Base-by-base conservation (phyloP, 2,113 vertebrate species). In the Toxotes chatareus region DNA sequence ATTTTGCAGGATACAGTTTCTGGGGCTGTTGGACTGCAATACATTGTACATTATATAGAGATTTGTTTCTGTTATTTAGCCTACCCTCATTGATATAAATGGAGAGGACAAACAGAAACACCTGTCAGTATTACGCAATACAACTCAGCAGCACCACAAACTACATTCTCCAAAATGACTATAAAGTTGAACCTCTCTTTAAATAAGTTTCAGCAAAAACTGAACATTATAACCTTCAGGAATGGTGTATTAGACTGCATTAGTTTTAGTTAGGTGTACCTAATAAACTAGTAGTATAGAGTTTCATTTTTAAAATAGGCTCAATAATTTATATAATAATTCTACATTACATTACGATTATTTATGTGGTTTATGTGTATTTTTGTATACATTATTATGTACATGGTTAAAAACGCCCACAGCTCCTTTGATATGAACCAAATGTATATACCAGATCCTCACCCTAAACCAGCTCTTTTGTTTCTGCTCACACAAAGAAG, bases 401-500 rank as follows among this genome's bases (percentile, higher is more conserved):
- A 42, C 53, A 62, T 49, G 27, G 16, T 83, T 53, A 17, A 68
- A 82, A 80, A 40, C 14, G 68, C 55, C 57, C 66, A 70, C 38
- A 61, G 13, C 62, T 57, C 12, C 36, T 82, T 75, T 64, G 1
- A 66, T 66, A 57, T 57, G 60, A 60, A 46, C 21, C 44, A 65
- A 74, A 86, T 70, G 64, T 63, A 80, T 66, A 81, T 12, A 16
- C 5, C 31, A 71, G 47, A 64, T 87, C 77, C 64, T 90, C 53
- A 78, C 60, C 60, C 76, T 55, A 90, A 93, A 89, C 82, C 85
- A 86, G 80, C 16, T 75, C 63, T 80, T 90, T 94, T 94, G 87
- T 93, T 87, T 90, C 71, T 40, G 38, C 55, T 83, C 34, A 21
- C 70, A 79, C 77, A 86, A 90, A 90, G 83, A 87, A 79, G 73